Conservation (phyloP, 2,113 vertebrate genomes). For the Cololabis saira region DNA sequence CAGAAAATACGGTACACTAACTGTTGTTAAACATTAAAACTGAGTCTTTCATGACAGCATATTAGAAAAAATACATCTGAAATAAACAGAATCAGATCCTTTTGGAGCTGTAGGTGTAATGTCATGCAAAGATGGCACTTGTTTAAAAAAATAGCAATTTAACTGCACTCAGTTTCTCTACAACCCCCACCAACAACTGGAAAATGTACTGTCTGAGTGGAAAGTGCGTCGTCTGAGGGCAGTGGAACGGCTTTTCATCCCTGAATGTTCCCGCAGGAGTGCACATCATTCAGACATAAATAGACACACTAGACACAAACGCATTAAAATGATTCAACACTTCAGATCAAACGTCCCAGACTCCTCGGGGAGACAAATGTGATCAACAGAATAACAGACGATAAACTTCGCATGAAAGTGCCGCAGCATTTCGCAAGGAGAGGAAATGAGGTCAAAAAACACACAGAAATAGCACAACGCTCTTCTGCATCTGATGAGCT, state of each 20-base stretch:
- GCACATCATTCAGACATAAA: slow-evolving; percentile 13
- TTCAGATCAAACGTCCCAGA: slow-evolving; percentile 2
- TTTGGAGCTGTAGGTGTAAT: slow-evolving; percentile 2
- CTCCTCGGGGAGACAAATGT: background rate
- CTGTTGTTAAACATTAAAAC: background rate
- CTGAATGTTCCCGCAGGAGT: slow-evolving; percentile 19
- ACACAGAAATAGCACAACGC: background rate
- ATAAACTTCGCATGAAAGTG: background rate
- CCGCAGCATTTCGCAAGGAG: background rate
- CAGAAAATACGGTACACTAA: too few species aligned
- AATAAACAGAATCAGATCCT: background rate
- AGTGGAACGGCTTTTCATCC: slow-evolving; percentile 35
- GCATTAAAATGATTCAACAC: slow-evolving; percentile 18
- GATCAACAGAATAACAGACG: background rate
- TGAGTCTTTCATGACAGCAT: background rate
- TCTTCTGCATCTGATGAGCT: background rate
- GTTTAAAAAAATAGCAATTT: background rate
- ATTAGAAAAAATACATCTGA: background rate
- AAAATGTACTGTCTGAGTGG: background rate
- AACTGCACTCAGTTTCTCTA: background rate
- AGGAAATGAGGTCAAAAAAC: background rate
- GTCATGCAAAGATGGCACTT: background rate
- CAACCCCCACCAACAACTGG: background rate
- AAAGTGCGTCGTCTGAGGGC: slow-evolving; percentile 13
- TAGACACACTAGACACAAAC: slow-evolving; percentile 1